Conservation (phyloP, 1,140 invertebrate genomes). For the Epicauta chinensis region DNA sequence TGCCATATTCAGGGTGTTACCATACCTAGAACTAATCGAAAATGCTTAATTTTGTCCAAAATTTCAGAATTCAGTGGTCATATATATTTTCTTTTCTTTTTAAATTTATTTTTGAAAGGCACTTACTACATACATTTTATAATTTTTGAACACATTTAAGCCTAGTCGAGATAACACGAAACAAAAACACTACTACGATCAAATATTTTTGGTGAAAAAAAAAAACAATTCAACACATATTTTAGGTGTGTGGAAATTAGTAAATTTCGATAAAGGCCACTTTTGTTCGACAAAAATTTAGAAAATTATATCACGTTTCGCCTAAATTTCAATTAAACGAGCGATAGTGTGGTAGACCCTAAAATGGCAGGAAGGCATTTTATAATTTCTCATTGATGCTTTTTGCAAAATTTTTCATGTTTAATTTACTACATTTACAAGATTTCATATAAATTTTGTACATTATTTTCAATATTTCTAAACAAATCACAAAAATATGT, state of each 20-base stretch:
- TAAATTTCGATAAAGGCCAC: conserved; percentile 33
- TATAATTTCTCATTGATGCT: too few species aligned
- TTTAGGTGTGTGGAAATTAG: conserved; percentile 18
- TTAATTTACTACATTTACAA: conserved; percentile 41
- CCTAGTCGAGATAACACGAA: conserved; percentile 35
- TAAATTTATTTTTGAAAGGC: conserved; percentile 35
- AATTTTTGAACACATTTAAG: conserved; percentile 44
- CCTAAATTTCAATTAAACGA: conserved; percentile 33
- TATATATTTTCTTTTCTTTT: conserved; percentile 21
- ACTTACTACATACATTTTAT: conserved; percentile 42
- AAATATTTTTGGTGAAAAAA: background rate
- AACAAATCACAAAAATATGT: conserved; percentile 45
- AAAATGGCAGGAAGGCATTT: conserved; percentile 43
- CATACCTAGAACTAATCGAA: conserved; percentile 35
- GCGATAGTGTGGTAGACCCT: conserved; percentile 36
- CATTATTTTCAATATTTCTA: conserved; percentile 41
- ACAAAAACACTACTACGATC: conserved; percentile 19
- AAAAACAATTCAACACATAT: background rate
- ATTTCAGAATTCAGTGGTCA: conserved; percentile 42
- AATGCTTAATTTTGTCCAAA: conserved; percentile 37
- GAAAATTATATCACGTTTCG: conserved; percentile 32
- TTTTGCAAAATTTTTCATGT: conserved; percentile 15
- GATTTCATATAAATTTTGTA: conserved; percentile 43
- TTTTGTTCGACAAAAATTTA: conserved; percentile 28
- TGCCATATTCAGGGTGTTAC: conserved; percentile 41